Conservation (phyloP, 1,140 invertebrate species). For the Drosophila rufa region DNA sequence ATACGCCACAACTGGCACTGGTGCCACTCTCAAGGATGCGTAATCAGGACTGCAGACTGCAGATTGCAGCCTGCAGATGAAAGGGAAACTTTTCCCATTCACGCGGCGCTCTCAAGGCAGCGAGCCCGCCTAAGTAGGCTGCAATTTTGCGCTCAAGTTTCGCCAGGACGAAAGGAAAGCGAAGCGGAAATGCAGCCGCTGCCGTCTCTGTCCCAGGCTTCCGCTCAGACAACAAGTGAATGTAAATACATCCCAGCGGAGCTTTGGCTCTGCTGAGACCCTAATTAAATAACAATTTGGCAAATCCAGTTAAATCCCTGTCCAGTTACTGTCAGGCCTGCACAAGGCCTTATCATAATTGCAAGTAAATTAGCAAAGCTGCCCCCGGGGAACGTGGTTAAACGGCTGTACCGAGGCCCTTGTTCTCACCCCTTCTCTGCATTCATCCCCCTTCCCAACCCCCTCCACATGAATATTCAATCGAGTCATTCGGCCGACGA, state of each 20-base stretch:
- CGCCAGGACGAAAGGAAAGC: constrained; percentile 7
- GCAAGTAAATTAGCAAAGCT: constrained; percentile 62
- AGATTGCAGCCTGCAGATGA: constrained; percentile 21
- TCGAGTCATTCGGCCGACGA: constrained; percentile 44
- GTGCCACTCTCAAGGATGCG: constrained; percentile 35
- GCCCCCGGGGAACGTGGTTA: constrained; percentile 21
- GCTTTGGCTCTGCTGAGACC: constrained; percentile 3
- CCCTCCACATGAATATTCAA: constrained; percentile 63
- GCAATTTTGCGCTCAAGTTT: constrained; percentile 36
- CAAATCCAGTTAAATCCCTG: constrained; percentile 36
- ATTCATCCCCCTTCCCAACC: background rate
- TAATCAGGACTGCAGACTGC: constrained; percentile 31
- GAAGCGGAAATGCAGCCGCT: constrained; percentile 36
- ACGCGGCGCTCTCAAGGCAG: constrained; percentile 29
- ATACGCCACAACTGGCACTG: constrained; percentile 25
- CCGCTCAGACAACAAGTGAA: constrained; percentile 13
- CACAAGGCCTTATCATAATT: constrained; percentile 39
- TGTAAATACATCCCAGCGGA: constrained; percentile 23
- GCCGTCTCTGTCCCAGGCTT: background rate
- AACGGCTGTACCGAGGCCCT: constrained; percentile 11
- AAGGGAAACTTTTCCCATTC: constrained; percentile 43
- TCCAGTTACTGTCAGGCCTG: background rate
- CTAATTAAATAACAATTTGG: constrained; percentile 53
- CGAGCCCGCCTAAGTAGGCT: constrained; percentile 45
- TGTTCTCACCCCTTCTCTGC: background rate